Evolutionary conservation across 2,888 invertebrate species (phyloP).

Genomic region (Drosophila rubida): DNA sequence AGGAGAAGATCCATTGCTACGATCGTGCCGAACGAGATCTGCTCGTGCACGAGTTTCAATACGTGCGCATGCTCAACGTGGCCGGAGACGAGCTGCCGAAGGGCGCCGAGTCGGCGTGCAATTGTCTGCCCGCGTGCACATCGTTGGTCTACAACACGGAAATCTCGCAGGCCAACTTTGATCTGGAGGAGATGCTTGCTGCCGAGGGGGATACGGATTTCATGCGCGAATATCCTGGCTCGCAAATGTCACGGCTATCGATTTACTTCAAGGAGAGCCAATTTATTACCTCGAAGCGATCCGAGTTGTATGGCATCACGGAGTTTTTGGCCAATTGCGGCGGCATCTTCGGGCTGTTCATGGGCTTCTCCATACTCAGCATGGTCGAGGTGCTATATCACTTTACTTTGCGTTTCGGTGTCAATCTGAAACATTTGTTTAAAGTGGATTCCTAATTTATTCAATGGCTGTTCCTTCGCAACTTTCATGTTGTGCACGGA

Average conservation of each 20-base stretch:
- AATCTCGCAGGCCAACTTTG: constrained; percentile 83
- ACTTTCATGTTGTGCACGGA: background rate
- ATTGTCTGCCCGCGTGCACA: constrained; percentile 83
- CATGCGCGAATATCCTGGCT: constrained; percentile 83
- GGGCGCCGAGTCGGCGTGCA: constrained; percentile 69
- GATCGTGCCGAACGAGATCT: constrained; percentile 81
- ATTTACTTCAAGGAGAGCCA: constrained; percentile 90
- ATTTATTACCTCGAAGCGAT: constrained; percentile 88
- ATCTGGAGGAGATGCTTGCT: constrained; percentile 76
- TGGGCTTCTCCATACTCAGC: constrained; percentile 84
- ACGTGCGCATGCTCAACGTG: constrained; percentile 56
- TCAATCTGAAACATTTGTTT: constrained; percentile 60
- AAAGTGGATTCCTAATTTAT: constrained; percentile 19
- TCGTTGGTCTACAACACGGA: constrained; percentile 82
- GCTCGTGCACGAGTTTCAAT: constrained; percentile 79
- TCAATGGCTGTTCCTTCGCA: constrained; percentile 23
- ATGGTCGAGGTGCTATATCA: constrained; percentile 86
- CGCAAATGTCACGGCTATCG: constrained; percentile 87
- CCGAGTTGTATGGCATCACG: constrained; percentile 88
- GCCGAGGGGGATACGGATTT: constrained; percentile 78
- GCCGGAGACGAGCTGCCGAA: constrained; percentile 18
- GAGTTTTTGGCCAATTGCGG: constrained; percentile 90
- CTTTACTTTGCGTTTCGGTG: constrained; percentile 81
- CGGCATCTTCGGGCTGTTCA: constrained; percentile 87
- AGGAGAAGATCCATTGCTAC: constrained; percentile 83